Evolutionary conservation across 1,140 invertebrate genomes (phyloP), one percentile per base, ranked within the genome.

Genomic region (Drosophila gunungcola): DNA sequence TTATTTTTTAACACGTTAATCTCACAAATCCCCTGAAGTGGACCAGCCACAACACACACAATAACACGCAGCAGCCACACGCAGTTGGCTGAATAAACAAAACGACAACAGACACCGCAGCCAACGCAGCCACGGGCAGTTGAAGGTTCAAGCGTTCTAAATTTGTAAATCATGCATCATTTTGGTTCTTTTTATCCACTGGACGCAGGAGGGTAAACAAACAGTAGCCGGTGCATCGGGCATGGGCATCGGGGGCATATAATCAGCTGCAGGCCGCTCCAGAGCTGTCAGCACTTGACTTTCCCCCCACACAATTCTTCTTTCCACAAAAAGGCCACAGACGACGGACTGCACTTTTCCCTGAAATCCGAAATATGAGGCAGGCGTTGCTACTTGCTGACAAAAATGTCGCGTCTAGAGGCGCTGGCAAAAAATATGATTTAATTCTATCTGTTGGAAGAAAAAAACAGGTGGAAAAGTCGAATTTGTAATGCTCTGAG

Each of bases 1-100:
- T 86, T 86, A 86, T 88, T 86, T 86, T 86, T 86, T 88, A 88
- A 88, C 83, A 86, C 83, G 83, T 86, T 86, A 86, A 86, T 86
- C 83, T 86, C 79, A 88, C 83, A 86, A 83, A 86, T 86, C 83
- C 83, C 67, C 65, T 79, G 61, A 86, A 86, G 83, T 86, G 79
- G 69, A 78, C 51, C 79, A 55, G 52, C 77, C 83, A 46, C 79
- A 78, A 56, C 53, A 70, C 32, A 61, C 64, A 54, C 34, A 63
- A 41, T 43, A 55, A 41, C 70, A 81, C 38, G 48, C 63, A 69
- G 63, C 34, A 84, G 69, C 75, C 79, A 74, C 83, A 82, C 84
- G 61, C 72, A 88, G 83, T 79, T 88, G 83, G 68, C 56, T 86
- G 49, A 69, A 76, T 86, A 86, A 86, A 86, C 83, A 86, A 83